Base-by-base conservation (phyloP, 2,113 vertebrate species). In the Urocolius indicus region DNA sequence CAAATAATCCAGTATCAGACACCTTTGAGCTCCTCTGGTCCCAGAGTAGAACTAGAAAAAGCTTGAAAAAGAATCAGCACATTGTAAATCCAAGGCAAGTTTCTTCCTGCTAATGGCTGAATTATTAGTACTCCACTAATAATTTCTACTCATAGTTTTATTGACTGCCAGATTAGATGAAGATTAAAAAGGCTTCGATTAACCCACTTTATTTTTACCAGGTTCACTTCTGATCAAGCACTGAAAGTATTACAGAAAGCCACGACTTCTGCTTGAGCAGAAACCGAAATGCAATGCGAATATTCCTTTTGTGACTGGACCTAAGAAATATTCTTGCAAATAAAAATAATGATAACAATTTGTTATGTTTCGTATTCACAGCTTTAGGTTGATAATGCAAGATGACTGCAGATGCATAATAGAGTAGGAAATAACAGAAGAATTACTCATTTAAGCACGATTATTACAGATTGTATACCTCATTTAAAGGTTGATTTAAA, bases 61-160 rank as follows among this genome's bases (percentile, higher is more conserved):
- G 46, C 32, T 86, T 27, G 3, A 36, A 68, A 93, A 94, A 80
- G 51, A 84, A 59, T 45, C 85, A 82, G 52, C 21, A 13, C 11
- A 2, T 69, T 81, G 49, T 89, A 91, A 95, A 94, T 78, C 43
- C 61, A 87, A 92, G 83, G 69, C 43, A 83, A 78, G 26, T 89
- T 94, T 89, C 65, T 77, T 90, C 79, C 72, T 84, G 51, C 51
- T 86, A 94, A 74, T 67, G 76, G 80, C 73, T 89, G 65, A 92
- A 92, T 94, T 95, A 92, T 88, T 88, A 94, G 58, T 66, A 46
- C 34, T 71, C 32, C 62, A 41, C 20, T 74, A 86, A 93, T 86
- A 83, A 83, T 57, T 34, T 55, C 89, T 84, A 54, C 72, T 88
- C 57, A 24, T 24, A 71, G 78, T 90, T 95, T 91, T 89, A 94